phyloP scores from a whole-genome alignment of 2,888 invertebrate species.

The Zaprionus obscuricornis region DNA sequence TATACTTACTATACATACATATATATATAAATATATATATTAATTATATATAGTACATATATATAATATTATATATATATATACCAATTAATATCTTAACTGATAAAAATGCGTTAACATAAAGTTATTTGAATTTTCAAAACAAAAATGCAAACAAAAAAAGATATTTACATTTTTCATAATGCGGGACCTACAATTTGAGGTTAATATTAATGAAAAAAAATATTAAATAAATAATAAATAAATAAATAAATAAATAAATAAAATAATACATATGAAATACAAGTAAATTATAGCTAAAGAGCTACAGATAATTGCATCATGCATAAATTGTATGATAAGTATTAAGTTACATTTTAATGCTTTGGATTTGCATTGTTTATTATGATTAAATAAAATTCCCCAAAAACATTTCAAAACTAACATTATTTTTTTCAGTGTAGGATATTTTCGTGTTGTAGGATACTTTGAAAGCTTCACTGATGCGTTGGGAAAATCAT shows the following conservation, averaged over 20 bases:
- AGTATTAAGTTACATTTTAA: slow-evolving; percentile 61
- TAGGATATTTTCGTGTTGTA: no score
- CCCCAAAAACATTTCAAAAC: slow-evolving; percentile 22
- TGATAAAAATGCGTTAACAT: slow-evolving; percentile 47
- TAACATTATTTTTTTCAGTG: not conserved
- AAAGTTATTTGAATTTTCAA: slow-evolving; percentile 46
- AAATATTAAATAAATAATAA: slow-evolving; percentile 10
- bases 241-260: no score
- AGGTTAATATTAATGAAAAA: slow-evolving; percentile 6
- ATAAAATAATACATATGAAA: no score
- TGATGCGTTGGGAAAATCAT: no score
- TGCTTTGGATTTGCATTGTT: slow-evolving; percentile 74
- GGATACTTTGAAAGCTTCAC: no score
- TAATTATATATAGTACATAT: slow-evolving; percentile 22
- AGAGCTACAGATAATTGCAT: slow-evolving; percentile 31
- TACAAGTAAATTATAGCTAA: slow-evolving; percentile 23
- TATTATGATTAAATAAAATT: slow-evolving; percentile 61
- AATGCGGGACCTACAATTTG: slow-evolving; percentile 23
- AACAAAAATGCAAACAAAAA: slow-evolving; percentile 46
- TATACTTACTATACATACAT: not conserved
- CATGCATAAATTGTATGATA: no score
- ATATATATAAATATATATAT: slow-evolving; percentile 35
- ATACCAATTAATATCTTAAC: slow-evolving; percentile 17
- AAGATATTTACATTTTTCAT: slow-evolving; percentile 55
- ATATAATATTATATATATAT: slow-evolving; percentile 24